Percentiles rank a stretch among this genome's conserved stretches.
Conservation (phyloP, 2,888 invertebrate genomes). For the Merodon equestris region DNA sequence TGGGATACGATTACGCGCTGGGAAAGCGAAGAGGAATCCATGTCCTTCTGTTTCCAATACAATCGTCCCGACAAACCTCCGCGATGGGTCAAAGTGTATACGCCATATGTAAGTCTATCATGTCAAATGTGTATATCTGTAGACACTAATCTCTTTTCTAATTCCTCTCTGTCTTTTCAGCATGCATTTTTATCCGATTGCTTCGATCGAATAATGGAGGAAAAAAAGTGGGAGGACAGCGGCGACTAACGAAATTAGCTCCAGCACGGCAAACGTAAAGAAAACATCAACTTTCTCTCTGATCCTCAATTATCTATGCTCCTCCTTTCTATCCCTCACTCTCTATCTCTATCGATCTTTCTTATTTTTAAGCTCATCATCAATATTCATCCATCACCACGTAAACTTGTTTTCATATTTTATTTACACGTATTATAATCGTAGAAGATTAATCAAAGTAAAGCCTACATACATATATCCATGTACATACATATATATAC, state of each 20-base stretch:
- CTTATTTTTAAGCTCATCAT: conserved; percentile 62
- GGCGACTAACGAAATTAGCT: conserved; percentile 83
- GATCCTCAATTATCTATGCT: conserved; percentile 10
- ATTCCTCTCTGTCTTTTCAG: conserved; percentile 66
- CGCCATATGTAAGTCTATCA: conserved; percentile 88
- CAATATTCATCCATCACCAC: conserved; percentile 22
- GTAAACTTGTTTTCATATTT: conserved; percentile 14
- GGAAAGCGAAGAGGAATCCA: conserved; percentile 95
- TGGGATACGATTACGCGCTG: conserved; percentile 92
- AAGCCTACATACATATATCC: no score
- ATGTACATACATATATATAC: no score
- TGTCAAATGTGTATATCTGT: no score
- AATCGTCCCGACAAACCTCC: conserved; percentile 88
- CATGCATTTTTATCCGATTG: conserved; percentile 84
- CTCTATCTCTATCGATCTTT: conserved; percentile 26
- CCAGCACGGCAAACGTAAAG: conserved; percentile 25
- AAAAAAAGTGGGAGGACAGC: conserved; percentile 90
- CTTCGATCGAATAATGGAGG: conserved; percentile 96
- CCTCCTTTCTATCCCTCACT: no score
- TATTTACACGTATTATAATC: no score
- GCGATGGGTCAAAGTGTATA: conserved; percentile 91
- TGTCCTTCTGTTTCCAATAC: conserved; percentile 94
- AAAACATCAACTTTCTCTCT: conserved; percentile 60
- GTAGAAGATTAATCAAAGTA: no score
- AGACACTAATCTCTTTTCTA: not conserved